These are phyloP conservation scores for Rotaria sp. DNA, from an alignment of 2,888 invertebrate species.

Conservation along the genomic window DNA sequence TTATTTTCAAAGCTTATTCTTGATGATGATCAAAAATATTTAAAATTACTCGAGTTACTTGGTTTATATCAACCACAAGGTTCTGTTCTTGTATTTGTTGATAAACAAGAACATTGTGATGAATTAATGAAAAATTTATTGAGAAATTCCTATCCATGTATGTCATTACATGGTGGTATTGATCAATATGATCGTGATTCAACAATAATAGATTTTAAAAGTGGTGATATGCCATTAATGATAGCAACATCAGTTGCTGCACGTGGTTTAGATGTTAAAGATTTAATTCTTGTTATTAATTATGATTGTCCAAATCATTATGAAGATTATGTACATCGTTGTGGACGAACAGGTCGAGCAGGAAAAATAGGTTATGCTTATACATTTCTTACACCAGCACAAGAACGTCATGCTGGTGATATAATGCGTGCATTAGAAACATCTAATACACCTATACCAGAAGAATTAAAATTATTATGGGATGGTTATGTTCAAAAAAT, in stretches of 20 bases:
- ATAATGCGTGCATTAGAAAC: constrained; percentile 81
- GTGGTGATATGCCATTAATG: constrained; percentile 77
- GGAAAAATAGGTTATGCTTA: constrained; percentile 94
- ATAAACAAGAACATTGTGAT: constrained; percentile 86
- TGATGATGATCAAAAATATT: constrained; percentile 92
- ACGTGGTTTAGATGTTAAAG: constrained; percentile 93
- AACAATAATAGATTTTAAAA: constrained; percentile 92
- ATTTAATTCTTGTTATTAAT: constrained; percentile 90
- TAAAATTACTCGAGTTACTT: constrained; percentile 91
- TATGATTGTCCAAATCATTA: constrained; percentile 99
- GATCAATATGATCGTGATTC: constrained; percentile 98
- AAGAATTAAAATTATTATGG: constrained; percentile 72
- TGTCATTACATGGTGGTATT: constrained; percentile 95
- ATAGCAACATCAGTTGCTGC: constrained; percentile 98
- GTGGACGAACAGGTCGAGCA: constrained; percentile 65
- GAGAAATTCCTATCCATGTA: constrained; percentile 88
- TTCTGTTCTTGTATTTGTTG: constrained; percentile 89
- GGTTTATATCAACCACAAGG: constrained; percentile 85
- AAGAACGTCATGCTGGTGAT: constrained; percentile 85
- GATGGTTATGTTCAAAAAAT: constrained; percentile 55
- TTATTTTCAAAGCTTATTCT: background rate
- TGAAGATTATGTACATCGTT: constrained; percentile 97
- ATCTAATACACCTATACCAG: constrained; percentile 70
- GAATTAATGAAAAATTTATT: constrained; percentile 71
- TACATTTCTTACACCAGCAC: constrained; percentile 90